These are phyloP conservation scores for Saccostrea echinata DNA, from an alignment of 1,140 invertebrate genomes.

Conservation along the genomic window DNA sequence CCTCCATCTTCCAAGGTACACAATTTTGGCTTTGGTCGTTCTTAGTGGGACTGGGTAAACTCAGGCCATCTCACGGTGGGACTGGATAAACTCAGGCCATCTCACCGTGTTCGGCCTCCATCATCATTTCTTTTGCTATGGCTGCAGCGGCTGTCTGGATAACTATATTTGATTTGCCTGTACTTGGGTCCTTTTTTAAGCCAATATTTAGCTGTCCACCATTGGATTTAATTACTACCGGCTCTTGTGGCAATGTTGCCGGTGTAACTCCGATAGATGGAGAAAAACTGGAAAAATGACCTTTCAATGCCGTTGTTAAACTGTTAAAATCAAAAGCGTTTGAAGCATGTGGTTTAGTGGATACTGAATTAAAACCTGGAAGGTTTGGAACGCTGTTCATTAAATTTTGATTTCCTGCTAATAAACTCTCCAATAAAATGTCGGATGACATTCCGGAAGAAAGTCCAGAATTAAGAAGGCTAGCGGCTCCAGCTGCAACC, in stretches of 20 bases:
- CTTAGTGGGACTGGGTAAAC: not conserved
- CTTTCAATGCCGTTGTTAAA: not conserved
- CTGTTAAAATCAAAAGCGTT: not conserved
- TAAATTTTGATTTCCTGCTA: not conserved
- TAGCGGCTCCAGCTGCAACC: not conserved
- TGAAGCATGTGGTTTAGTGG: not conserved
- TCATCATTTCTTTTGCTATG: conserved; percentile 1
- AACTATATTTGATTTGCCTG: not conserved
- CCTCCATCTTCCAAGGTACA: not conserved
- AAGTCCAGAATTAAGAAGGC: not conserved
- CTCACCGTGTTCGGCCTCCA: conserved; percentile 15
- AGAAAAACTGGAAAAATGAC: not conserved
- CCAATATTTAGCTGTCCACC: conserved; percentile 18
- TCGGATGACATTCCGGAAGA: not conserved
- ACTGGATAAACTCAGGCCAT: not conserved
- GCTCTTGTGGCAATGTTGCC: not conserved
- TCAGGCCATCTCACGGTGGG: not conserved
- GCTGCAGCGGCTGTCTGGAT: conserved; percentile 18
- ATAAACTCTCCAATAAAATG: not conserved
- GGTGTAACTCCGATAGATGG: not conserved
- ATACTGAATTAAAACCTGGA: not conserved
- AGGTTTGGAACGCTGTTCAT: not conserved
- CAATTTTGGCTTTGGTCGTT: not conserved
- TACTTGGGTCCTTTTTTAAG: conserved; percentile 1
- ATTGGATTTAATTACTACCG: conserved; percentile 16